Percentiles rank a stretch among this genome's conserved stretches.
Evolutionary conservation across 2,113 vertebrate species (phyloP).

Genomic region (Chloroceryle aenea): DNA sequence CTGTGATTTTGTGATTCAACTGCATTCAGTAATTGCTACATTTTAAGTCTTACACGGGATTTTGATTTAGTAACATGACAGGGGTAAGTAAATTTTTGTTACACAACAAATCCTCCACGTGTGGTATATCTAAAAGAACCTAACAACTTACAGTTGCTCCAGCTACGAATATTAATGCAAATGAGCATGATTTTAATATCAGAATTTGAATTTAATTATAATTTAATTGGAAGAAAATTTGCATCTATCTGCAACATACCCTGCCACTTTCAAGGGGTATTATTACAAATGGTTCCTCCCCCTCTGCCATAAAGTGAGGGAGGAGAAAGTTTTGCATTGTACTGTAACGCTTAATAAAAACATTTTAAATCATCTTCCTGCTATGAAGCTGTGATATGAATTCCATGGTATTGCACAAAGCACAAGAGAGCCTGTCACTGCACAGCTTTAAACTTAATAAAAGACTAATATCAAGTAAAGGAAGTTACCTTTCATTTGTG

Average conservation of each 20-base stretch:
- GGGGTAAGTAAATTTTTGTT: neutral
- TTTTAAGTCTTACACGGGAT: neutral
- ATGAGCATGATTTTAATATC: neutral
- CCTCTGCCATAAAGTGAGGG: neutral
- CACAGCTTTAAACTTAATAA: neutral
- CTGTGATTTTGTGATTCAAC: neutral
- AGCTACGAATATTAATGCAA: neutral
- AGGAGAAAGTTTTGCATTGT: neutral
- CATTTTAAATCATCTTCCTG: neutral
- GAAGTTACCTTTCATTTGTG: constrained; percentile 90
- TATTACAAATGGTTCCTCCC: neutral
- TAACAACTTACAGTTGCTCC: neutral
- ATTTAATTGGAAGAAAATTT: neutral
- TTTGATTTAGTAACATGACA: neutral
- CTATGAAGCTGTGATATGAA: neutral
- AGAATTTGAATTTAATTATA: neutral
- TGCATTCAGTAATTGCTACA: neutral
- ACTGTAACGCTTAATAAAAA: neutral
- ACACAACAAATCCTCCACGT: neutral
- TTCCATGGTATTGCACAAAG: neutral
- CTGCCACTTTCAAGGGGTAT: neutral
- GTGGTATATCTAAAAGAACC: neutral
- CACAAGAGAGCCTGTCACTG: neutral
- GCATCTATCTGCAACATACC: neutral
- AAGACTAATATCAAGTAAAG: neutral